Percentiles rank a stretch among this genome's conserved stretches.
Conservation (phyloP, 2,113 vertebrate genomes). For the Nothocercus julius region DNA sequence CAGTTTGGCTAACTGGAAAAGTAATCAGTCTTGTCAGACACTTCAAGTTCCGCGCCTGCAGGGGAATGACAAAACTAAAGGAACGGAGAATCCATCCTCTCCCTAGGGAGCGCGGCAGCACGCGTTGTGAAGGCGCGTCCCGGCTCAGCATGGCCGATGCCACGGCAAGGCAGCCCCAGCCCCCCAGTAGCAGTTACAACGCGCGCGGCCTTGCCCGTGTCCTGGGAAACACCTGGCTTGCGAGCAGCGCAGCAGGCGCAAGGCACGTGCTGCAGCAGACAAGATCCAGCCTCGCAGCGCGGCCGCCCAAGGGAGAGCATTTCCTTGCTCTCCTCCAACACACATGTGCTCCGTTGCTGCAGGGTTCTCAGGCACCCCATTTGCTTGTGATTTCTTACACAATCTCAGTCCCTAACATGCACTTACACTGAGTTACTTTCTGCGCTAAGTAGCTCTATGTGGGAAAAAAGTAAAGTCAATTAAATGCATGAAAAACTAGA, state of each 20-base stretch:
- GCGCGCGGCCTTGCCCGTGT: too few species aligned
- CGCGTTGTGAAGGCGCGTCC: too few species aligned
- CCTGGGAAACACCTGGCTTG: rapidly evolving
- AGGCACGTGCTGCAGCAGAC: too few species aligned
- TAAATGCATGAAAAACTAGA: conserved; percentile 31
- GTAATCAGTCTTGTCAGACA: conserved; percentile 40
- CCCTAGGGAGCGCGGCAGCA: too few species aligned
- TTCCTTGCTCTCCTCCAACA: not conserved
- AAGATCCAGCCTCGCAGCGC: not conserved
- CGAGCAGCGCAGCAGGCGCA: rapidly evolving
- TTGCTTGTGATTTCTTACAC: rapidly evolving
- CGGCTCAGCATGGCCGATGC: too few species aligned
- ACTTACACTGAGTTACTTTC: not conserved
- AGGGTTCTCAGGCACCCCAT: rapidly evolving
- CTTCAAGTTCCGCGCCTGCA: not conserved
- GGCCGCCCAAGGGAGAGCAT: not conserved
- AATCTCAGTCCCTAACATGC: not conserved
- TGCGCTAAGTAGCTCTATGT: not conserved
- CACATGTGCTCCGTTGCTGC: rapidly evolving
- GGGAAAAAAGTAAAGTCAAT: not conserved
- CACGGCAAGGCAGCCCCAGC: too few species aligned
- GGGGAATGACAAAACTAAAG: rapidly evolving
- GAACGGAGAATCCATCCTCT: not conserved
- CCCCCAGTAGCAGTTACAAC: too few species aligned
- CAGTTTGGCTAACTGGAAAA: conserved; percentile 55